Conservation (phyloP, 2,888 invertebrate genomes). For the Netelia virgata region DNA sequence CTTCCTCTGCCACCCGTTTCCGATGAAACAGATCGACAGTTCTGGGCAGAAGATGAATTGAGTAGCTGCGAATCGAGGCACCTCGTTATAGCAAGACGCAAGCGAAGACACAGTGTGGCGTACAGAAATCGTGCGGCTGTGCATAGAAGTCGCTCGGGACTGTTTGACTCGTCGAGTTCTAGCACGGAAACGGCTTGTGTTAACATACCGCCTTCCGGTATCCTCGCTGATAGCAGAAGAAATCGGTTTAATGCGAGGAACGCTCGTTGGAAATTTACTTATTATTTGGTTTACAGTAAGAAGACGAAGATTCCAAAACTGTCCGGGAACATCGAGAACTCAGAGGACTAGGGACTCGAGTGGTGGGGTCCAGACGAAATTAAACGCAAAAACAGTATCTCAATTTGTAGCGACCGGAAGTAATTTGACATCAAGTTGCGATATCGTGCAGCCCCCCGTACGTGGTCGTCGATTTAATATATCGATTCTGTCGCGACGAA, state of each 20-base stretch:
- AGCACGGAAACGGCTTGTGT: conserved; percentile 66
- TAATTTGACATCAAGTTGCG: conserved; percentile 30
- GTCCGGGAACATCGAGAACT: conserved; percentile 57
- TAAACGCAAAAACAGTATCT: conserved; percentile 51
- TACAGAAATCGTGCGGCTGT: conserved; percentile 76
- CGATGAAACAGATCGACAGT: conserved; percentile 78
- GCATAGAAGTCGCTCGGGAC: conserved; percentile 72
- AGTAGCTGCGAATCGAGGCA: conserved; percentile 77
- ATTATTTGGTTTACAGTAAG: conserved; percentile 41
- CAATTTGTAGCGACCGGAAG: conserved; percentile 43
- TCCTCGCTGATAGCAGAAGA: not conserved
- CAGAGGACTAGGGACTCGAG: conserved; percentile 37
- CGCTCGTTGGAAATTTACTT: not conserved
- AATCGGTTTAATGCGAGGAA: not conserved
- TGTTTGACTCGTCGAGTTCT: conserved; percentile 75
- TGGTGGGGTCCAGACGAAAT: conserved; percentile 40
- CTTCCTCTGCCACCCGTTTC: conserved; percentile 69
- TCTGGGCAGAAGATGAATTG: conserved; percentile 80
- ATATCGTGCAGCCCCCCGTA: conserved; percentile 29
- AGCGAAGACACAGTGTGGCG: conserved; percentile 75
- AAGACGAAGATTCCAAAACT: conserved; percentile 50
- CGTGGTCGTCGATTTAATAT: conserved; percentile 34
- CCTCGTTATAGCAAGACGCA: conserved; percentile 69
- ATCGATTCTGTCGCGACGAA: conserved; percentile 28
- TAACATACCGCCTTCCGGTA: conserved; percentile 65